phyloP scores from a whole-genome alignment of 2,113 vertebrate genomes.

The Myocastor coypus region DNA sequence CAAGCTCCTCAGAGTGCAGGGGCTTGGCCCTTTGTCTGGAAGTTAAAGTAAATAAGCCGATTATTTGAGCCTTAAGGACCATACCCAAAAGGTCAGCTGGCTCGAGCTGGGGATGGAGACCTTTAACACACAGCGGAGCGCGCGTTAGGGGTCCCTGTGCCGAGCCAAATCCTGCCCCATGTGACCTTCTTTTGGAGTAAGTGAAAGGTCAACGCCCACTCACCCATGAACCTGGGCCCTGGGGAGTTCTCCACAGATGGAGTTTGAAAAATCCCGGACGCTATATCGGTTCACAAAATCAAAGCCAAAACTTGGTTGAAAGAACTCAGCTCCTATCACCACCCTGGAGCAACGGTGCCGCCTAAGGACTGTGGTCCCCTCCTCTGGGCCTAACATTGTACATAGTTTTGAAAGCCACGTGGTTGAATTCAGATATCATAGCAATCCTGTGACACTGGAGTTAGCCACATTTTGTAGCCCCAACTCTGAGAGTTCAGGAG shows the following conservation, averaged over 20 bases:
- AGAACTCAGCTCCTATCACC: neutral
- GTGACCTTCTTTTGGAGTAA: neutral
- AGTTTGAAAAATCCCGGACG: neutral
- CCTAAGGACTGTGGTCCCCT: neutral
- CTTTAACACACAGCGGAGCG: neutral
- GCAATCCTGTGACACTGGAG: neutral
- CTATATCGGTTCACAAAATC: conserved; percentile 1
- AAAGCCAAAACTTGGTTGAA: neutral
- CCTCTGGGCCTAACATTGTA: neutral
- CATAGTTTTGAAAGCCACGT: neutral
- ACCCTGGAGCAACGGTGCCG: neutral
- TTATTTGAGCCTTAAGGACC: conserved; percentile 28
- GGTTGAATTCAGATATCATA: neutral
- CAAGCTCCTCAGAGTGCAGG: neutral
- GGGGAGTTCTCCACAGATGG: neutral
- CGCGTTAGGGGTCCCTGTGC: neutral
- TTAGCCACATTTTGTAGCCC: neutral
- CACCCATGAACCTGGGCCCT: neutral
- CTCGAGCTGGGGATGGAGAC: conserved; percentile 9
- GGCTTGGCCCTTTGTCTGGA: neutral
- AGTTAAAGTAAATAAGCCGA: conserved; percentile 38
- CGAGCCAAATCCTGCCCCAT: neutral
- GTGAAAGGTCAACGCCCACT: neutral
- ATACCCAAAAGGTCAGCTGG: neutral
- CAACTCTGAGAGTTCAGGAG: neutral